A percentile compares a stretch with the other conserved stretches of the same genome.
Conservation (phyloP, 2,888 invertebrate species). For the Odontothrips loti region DNA sequence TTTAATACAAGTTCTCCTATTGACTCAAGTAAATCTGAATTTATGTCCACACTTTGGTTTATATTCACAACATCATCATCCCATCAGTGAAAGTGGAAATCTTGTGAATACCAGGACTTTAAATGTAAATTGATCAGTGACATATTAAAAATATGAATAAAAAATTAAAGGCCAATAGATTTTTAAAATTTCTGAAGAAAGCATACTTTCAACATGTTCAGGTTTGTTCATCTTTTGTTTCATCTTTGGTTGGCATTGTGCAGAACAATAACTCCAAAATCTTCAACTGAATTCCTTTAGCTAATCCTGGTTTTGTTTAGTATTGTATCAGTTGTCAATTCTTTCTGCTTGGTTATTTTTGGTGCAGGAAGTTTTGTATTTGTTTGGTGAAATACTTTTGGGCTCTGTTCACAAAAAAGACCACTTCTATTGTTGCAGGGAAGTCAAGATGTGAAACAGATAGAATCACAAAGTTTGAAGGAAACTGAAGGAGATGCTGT, state of each 20-base stretch:
- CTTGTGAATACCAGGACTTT: no score
- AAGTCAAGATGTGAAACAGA: neutral
- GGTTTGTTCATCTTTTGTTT: neutral
- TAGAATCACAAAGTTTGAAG: neutral
- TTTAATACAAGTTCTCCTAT: no score
- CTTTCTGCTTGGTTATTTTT: neutral
- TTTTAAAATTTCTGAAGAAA: constrained; percentile 9
- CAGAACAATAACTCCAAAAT: no score
- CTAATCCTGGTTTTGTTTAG: neutral
- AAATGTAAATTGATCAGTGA: no score
- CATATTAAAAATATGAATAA: constrained; percentile 3
- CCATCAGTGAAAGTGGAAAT: no score
- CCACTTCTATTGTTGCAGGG: neutral
- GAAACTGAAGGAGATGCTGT: neutral
- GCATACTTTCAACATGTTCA: constrained; percentile 7
- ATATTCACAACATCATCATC: no score
- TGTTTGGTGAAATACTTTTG: neutral
- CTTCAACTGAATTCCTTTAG: no score
- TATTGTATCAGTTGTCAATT: neutral
- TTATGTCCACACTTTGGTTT: no score
- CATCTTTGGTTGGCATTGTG: neutral
- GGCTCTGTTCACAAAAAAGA: no score
- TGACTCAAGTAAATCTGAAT: no score
- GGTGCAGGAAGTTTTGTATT: neutral
- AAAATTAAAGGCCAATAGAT: neutral